Base-by-base conservation (phyloP, 1,140 invertebrate genomes). In the Pseudomyrmex dendroicus region DNA sequence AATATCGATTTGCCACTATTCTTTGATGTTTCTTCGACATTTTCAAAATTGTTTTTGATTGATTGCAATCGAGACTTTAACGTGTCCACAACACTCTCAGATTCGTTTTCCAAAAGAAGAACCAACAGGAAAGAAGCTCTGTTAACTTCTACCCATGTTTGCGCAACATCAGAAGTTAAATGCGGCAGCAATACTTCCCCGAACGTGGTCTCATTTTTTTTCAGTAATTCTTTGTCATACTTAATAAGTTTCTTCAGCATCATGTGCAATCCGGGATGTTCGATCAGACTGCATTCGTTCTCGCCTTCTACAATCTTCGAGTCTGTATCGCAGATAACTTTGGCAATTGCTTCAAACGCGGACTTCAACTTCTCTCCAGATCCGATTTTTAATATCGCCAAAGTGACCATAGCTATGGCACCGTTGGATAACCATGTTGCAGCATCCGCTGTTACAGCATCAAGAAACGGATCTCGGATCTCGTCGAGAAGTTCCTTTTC, bases 201-300 rank as follows among this genome's bases (percentile, higher is more conserved):
- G 88, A 96, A 95, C 13, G 94, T 94, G 46, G 70, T 82, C 76
- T 91, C 86, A 13, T 83, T 82, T 44, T 90, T 92, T 66, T 92
- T 84, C 17, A 86, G 22, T 7, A 94, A 91, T 1, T 93, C 89
- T 70, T 95, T 95, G 86, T 98, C 97, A 72, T 96, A 92, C 70
- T 95, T 94, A 17, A 98, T 95, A 15, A 98, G 93, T 93, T 98
- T 97, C 87, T 98, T 98, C 2, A 98, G 91, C 52, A 96, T 96
- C 95, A 97, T 95, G 92, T 98, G 97, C 77, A 98, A 94, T 13
- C 97, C 97, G 0, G 97, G 92, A 92, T 98, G 96, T 94, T 98
- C 98, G n/a, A 98, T 95, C 9, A 96, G 96, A 9, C 95, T 91
- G 15, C 94, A 89, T 63, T 96, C 94, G 56, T 94, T 91, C 0